These are phyloP conservation scores for Hololepta plana DNA, from an alignment of 2,888 invertebrate genomes.

Conservation along the genomic window DNA sequence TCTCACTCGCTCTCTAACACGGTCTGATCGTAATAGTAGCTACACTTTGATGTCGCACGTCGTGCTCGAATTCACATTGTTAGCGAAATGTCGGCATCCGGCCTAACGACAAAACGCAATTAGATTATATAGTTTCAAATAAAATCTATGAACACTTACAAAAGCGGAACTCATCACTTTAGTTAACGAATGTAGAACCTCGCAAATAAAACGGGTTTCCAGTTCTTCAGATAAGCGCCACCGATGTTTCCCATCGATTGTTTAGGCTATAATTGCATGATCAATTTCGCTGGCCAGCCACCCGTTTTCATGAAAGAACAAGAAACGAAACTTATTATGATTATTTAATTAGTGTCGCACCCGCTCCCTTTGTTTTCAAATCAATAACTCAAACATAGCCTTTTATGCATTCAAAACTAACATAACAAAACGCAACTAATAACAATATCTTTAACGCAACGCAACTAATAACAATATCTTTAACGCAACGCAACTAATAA, in stretches of 20 bases:
- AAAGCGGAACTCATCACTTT: constrained; percentile 86
- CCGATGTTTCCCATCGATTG: constrained; percentile 80
- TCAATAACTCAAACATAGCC: too few relatives aligned
- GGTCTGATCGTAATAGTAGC: constrained; percentile 68
- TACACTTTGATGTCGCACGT: constrained; percentile 74
- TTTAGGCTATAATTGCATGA: constrained; percentile 92
- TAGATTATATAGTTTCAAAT: too few relatives aligned
- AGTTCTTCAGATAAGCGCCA: constrained; percentile 74
- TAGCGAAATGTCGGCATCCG: constrained; percentile 84
- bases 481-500: too few relatives aligned
- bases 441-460: too few relatives aligned
- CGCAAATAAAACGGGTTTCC: constrained; percentile 87
- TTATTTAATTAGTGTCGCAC: too few relatives aligned
- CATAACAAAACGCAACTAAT: too few relatives aligned
- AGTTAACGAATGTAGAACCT: constrained; percentile 72
- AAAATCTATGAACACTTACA: constrained; percentile 46
- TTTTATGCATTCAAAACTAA: too few relatives aligned
- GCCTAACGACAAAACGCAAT: too few relatives aligned
- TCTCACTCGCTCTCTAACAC: constrained; percentile 62
- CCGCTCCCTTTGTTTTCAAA: too few relatives aligned
- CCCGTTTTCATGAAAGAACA: constrained; percentile 63
- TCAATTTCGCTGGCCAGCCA: constrained; percentile 80
- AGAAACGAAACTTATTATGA: too few relatives aligned
- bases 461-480: too few relatives aligned
- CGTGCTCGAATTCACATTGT: constrained; percentile 30